Evolutionary conservation across 2,113 vertebrate species (phyloP).

Genomic region (Pelobates fuscus): DNA sequence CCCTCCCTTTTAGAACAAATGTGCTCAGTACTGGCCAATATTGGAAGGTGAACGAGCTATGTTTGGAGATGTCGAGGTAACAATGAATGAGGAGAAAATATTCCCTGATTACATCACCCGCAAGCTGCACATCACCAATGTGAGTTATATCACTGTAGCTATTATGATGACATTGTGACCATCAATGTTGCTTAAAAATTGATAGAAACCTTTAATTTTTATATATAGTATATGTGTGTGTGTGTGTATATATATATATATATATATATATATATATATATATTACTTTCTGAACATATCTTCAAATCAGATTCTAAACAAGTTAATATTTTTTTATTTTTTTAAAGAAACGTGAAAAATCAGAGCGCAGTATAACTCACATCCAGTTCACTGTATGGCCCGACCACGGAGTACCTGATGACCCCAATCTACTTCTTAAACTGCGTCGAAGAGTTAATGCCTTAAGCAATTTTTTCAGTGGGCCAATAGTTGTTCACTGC

Average conservation of each 20-base stretch:
- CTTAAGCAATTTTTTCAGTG: constrained; percentile 94
- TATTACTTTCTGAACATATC: too few species aligned
- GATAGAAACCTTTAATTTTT: too few species aligned
- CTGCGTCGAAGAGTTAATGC: constrained; percentile 87
- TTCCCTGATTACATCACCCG: constrained; percentile 91
- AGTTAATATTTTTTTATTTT: not conserved
- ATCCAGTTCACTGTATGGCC: constrained; percentile 98
- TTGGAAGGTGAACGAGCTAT: constrained; percentile 69
- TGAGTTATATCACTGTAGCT: constrained; percentile 62
- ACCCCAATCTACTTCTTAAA: constrained; percentile 90
- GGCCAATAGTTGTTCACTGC: constrained; percentile 93
- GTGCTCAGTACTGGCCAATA: constrained; percentile 92
- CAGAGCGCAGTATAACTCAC: constrained; percentile 88
- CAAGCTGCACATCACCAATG: constrained; percentile 78
- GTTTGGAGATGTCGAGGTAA: constrained; percentile 84
- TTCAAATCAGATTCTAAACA: too few species aligned
- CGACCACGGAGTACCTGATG: constrained; percentile 91
- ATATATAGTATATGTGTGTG: too few species aligned
- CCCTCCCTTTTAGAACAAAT: constrained; percentile 82
- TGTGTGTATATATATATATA: too few species aligned
- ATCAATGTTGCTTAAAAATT: too few species aligned
- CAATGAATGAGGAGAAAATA: constrained; percentile 72
- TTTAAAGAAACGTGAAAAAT: constrained; percentile 80
- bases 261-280: too few species aligned
- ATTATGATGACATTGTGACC: too few species aligned